These are phyloP conservation scores for Porites rus DNA, from an alignment of 92 coral and sea anemone species.

Conservation along the genomic window DNA sequence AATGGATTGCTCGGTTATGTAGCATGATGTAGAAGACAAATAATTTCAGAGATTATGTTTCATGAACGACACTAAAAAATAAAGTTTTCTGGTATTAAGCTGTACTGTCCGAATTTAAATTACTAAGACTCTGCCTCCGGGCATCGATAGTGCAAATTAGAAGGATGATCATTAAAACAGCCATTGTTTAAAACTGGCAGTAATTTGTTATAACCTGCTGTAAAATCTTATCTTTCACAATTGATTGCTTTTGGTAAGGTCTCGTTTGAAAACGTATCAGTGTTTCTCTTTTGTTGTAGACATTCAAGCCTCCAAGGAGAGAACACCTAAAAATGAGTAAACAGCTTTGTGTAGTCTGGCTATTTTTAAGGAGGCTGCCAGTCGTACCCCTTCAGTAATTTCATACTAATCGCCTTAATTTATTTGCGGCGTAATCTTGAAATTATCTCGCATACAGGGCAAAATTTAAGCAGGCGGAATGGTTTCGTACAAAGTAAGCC, in stretches of 20 bases:
- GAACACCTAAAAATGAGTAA: background rate
- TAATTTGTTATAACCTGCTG: conserved; percentile 13
- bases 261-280: background rate
- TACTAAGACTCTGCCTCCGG: conserved; percentile 19
- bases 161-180: background rate
- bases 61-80: background rate
- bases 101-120: background rate
- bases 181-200: conserved; percentile 12
- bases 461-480: no score
- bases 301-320: background rate
- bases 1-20: background rate
- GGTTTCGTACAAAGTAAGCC: no score
- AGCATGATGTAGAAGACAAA: background rate
- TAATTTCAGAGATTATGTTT: conserved; percentile 6
- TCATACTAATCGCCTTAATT: conserved; percentile 3
- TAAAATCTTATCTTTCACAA: conserved; percentile 9
- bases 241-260: background rate
- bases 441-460: no score
- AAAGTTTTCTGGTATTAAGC: background rate
- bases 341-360: background rate
- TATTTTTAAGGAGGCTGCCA: background rate
- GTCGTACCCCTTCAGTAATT: conserved; percentile 2
- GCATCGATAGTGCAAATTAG: conserved; percentile 34
- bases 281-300: background rate
- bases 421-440: no score